Percentiles rank a stretch among this genome's conserved stretches.
phyloP scores from a whole-genome alignment of 2,888 invertebrate species.

The Margaritifera margaritifera region DNA sequence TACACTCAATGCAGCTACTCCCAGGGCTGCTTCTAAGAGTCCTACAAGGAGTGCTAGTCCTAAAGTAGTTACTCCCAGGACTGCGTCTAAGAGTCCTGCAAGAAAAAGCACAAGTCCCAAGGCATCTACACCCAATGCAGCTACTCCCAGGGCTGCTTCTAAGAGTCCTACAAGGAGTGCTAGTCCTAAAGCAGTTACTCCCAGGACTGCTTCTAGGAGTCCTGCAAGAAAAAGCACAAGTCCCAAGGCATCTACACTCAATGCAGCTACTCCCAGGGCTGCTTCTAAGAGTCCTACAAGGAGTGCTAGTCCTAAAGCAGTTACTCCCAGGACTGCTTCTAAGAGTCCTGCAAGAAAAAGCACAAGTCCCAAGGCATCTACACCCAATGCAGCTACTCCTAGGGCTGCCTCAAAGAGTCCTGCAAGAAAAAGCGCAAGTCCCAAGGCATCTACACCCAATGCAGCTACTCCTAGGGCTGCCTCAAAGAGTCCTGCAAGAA shows the following conservation, averaged over 20 bases:
- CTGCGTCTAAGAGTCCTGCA: not conserved
- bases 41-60: too few species aligned
- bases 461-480: not conserved
- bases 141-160: conserved; percentile 13
- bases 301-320: conserved; percentile 10
- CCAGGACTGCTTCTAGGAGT: conserved; percentile 1
- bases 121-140: not conserved
- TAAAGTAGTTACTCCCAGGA: not conserved
- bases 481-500: too few species aligned
- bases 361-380: not conserved
- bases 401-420: not conserved
- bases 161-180: conserved; percentile 14
- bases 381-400: conserved; percentile 5
- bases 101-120: not conserved
- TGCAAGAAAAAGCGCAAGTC: conserved; percentile 6
- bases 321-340: conserved; percentile 3
- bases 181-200: conserved; percentile 15
- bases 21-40: not conserved
- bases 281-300: conserved; percentile 10
- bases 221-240: conserved; percentile 3
- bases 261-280: conserved; percentile 2
- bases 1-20: not conserved
- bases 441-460: too few species aligned
- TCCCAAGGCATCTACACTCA: conserved; percentile 14
- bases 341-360: conserved; percentile 1